phyloP scores from a whole-genome alignment of 2,113 vertebrate genomes.

The Apteryx mantelli region DNA sequence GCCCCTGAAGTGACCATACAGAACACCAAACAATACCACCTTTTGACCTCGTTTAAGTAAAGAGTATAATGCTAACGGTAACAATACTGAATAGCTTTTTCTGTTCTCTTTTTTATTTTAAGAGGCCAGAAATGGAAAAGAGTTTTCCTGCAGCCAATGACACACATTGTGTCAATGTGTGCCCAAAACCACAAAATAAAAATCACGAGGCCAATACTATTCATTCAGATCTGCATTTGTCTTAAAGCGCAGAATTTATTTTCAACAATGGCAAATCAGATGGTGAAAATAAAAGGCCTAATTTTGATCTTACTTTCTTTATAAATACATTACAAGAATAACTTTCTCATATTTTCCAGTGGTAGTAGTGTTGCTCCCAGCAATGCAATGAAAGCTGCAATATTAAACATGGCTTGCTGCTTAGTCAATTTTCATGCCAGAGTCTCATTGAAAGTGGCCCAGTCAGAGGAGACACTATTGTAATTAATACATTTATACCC shows the following conservation, averaged over 20 bases:
- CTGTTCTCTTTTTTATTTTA: not conserved
- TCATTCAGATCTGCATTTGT: not conserved
- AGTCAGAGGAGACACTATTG: not conserved
- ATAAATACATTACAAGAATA: not conserved
- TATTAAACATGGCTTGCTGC: not conserved
- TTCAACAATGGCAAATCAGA: not conserved
- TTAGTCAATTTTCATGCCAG: constrained; percentile 8
- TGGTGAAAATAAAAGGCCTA: not conserved
- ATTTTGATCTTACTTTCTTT: not conserved
- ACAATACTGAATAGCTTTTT: not conserved
- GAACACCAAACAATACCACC: not conserved
- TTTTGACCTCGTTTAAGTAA: not conserved
- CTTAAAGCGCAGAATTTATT: not conserved
- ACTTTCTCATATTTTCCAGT: not conserved
- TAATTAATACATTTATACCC: not conserved
- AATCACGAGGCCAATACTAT: not conserved
- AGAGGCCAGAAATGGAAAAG: not conserved
- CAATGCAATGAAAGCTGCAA: not conserved
- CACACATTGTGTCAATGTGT: not conserved
- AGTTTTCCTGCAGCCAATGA: not conserved
- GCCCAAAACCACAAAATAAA: not conserved
- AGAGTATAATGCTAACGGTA: not conserved
- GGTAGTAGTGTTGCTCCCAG: not conserved
- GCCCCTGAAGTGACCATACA: not conserved
- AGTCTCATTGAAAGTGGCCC: not conserved